phyloP scores from a whole-genome alignment of 2,113 vertebrate species.

The Ahaetulla prasina region DNA sequence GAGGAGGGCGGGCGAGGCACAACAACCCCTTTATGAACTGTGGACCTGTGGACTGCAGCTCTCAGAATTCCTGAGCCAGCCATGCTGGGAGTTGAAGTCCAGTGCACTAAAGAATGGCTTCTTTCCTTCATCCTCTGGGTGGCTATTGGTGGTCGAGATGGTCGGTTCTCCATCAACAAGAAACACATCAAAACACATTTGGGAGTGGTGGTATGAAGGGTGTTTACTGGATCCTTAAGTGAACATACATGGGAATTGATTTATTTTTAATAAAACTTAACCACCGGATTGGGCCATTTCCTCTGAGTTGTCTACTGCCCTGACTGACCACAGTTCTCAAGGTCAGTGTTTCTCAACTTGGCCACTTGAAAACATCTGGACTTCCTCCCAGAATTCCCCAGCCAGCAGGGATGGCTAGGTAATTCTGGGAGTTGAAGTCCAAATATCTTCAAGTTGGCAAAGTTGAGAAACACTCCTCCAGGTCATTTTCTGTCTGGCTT shows the following conservation, averaged over 20 bases:
- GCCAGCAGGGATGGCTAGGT: neutral
- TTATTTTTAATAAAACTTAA: neutral
- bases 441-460: neutral
- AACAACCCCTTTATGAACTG: neutral
- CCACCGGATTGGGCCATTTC: neutral
- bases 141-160: constrained; percentile 1
- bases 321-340: neutral
- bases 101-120: neutral
- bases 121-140: neutral
- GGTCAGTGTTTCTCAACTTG: neutral
- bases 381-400: neutral
- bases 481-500: neutral
- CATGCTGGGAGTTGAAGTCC: neutral
- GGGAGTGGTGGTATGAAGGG: neutral
- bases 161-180: constrained; percentile 10
- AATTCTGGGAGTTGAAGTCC: neutral
- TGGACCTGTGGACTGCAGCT: neutral
- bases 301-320: neutral
- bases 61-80: neutral
- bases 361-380: neutral
- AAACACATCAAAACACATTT: neutral
- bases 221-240: neutral
- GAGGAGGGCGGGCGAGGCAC: too few species aligned
- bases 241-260: neutral
- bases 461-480: neutral